Evolutionary conservation across 2,797 vertebrate species (phyloP), one percentile per base, ranked within the genome.

Genomic region (Megalops cyprinoides): DNA sequence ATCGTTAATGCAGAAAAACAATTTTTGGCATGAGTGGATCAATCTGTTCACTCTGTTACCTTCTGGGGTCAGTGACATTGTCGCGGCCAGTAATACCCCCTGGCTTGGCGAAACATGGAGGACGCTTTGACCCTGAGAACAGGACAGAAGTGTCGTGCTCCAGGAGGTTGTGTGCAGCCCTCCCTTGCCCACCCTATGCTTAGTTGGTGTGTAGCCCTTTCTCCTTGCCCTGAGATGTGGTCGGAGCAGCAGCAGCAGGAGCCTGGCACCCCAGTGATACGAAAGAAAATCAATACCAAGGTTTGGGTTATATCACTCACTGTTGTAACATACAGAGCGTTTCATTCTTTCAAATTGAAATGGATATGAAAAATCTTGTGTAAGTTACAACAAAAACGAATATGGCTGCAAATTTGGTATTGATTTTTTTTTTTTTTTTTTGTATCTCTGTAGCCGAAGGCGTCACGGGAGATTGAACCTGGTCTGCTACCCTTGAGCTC

Each of bases 11-110:
- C 62, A 78, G 58, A 67, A 60, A 42, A 60, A 18, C 77, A 65
- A 28, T 67, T 34, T 60, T 65, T 56, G 42, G 42, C 56, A 60
- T 78, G 77, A 67, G 28, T 78, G 77, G 62, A 39, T 58, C 60
- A 44, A 49, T 78, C 46, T 34, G 34, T 67, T 58, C 58, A 65
- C 28, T 34, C 31, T 48, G 42, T 49, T 78, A 44, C 76, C 25
- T 67, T 18, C 34, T n/a, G 77, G 37, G 60, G 25, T n/a, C 42
- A 20, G 31, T 9, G 23, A 28, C 56, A 31, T 48, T 7, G 42
- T 18, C 31, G 10, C 15, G 46, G 46, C 51, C 28, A 6, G 34
- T 39, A 58, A 42, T 78, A 60, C 46, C n/a, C 1, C 28, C 10
- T 78, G 28, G 28, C 34, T 39, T 62, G 15, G 1, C 62, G 14